Conservation (phyloP, 2,888 invertebrate species). For the Idaea straminata region DNA sequence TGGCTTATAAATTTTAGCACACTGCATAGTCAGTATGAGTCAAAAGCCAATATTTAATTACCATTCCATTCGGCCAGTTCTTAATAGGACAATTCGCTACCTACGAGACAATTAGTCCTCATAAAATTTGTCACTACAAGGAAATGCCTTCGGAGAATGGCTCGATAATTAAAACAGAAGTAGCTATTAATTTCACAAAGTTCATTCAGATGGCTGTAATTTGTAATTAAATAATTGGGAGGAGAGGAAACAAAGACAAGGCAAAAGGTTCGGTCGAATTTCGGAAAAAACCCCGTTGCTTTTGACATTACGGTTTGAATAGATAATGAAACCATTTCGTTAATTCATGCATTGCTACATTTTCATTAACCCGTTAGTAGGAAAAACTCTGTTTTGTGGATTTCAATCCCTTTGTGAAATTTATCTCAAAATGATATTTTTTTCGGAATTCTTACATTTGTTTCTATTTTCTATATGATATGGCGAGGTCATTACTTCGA, state of each 20-base stretch:
- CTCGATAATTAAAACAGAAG: background rate
- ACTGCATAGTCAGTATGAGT: no score
- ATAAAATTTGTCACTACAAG: background rate
- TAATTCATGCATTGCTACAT: conserved; percentile 7
- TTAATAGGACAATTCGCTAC: background rate
- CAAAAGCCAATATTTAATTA: background rate
- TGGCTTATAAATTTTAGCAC: no score
- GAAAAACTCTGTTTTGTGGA: conserved; percentile 12
- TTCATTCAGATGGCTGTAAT: background rate
- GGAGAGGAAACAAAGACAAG: background rate
- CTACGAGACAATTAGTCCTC: background rate
- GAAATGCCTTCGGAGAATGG: background rate
- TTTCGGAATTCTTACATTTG: no score
- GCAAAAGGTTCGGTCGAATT: conserved; percentile 6
- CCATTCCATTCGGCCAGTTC: background rate
- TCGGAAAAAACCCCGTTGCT: conserved; percentile 4
- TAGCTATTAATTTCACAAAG: conserved; percentile 1
- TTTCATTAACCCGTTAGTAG: background rate
- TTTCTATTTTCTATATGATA: background rate
- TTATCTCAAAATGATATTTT: background rate
- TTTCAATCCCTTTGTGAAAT: background rate
- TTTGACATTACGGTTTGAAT: conserved; percentile 16
- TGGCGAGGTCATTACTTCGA: no score
- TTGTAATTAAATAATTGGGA: background rate
- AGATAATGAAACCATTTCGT: conserved; percentile 11